Evolutionary conservation across 2,797 vertebrate genomes (phyloP).

Genomic region (Heteromormyrus szaboi): DNA sequence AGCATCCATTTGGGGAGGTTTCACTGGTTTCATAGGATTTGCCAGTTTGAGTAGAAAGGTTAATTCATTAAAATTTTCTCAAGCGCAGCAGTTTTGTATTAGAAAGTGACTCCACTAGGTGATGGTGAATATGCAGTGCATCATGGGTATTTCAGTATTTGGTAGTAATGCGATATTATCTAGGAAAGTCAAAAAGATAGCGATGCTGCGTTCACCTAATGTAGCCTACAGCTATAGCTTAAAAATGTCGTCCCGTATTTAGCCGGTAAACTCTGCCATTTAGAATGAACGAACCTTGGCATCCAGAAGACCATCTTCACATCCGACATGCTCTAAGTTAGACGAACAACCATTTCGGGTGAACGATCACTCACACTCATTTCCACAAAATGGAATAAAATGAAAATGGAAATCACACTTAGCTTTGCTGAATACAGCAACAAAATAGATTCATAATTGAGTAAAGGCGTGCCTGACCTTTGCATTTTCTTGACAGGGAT

Average conservation of each 20-base stretch:
- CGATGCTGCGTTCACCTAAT: not conserved
- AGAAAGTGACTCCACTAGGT: not conserved
- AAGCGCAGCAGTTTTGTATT: not conserved
- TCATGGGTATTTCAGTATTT: not conserved
- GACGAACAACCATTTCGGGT: not conserved
- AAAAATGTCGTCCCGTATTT: not conserved
- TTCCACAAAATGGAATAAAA: constrained; percentile 9
- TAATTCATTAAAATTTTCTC: not conserved
- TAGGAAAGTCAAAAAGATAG: not conserved
- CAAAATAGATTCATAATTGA: not conserved
- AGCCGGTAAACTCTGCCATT: not conserved
- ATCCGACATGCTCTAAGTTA: not conserved
- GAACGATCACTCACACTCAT: not conserved
- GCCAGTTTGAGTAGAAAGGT: not conserved
- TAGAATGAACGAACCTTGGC: not conserved
- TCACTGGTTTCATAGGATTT: not conserved
- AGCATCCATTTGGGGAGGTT: not conserved
- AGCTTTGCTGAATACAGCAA: not conserved
- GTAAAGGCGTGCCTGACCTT: not conserved
- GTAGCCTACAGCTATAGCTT: not conserved
- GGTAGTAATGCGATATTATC: not conserved
- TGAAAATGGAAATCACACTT: not conserved
- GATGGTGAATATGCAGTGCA: not conserved
- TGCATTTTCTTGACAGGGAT: not conserved
- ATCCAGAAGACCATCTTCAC: not conserved